These are phyloP conservation scores for Odontocolon sp. DNA, from an alignment of 2,888 invertebrate species.

Conservation along the genomic window DNA sequence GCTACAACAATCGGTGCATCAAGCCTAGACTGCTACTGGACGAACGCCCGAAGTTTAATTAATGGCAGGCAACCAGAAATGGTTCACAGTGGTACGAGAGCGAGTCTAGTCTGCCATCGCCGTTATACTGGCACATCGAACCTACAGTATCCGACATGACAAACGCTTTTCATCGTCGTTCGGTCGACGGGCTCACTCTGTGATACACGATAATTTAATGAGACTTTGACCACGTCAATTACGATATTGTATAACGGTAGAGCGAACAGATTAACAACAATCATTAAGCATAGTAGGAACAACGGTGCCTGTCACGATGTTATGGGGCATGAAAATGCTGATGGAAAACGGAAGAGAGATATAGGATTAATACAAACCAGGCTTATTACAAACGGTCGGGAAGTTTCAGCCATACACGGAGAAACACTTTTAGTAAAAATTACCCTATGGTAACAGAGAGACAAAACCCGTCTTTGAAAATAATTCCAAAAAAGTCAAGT, in stretches of 20 bases:
- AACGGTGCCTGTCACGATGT: background rate
- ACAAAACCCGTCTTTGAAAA: too few relatives aligned
- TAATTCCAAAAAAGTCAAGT: too few relatives aligned
- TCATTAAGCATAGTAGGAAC: background rate
- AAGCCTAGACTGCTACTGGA: conserved; percentile 44
- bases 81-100: conserved; percentile 50
- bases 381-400: too few relatives aligned
- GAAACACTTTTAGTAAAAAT: too few relatives aligned
- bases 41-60: conserved; percentile 59
- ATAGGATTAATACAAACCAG: too few relatives aligned
- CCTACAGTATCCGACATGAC: conserved; percentile 31
- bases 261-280: conserved; percentile 31
- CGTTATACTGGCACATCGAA: background rate
- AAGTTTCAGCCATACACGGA: too few relatives aligned
- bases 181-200: conserved; percentile 6
- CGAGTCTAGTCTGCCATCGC: conserved; percentile 38
- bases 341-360: too few relatives aligned
- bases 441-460: too few relatives aligned
- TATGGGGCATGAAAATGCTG: background rate
- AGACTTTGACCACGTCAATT: conserved; percentile 51
- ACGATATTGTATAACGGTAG: conserved; percentile 15
- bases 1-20: conserved; percentile 52
- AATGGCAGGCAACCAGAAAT: conserved; percentile 52
- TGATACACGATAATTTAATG: conserved; percentile 55
- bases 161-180: conserved; percentile 52